Evolutionary conservation across 92 coral and sea anemone genomes (phyloP), one percentile per base, ranked within the genome.

Genomic region (Diadumene lineata): DNA sequence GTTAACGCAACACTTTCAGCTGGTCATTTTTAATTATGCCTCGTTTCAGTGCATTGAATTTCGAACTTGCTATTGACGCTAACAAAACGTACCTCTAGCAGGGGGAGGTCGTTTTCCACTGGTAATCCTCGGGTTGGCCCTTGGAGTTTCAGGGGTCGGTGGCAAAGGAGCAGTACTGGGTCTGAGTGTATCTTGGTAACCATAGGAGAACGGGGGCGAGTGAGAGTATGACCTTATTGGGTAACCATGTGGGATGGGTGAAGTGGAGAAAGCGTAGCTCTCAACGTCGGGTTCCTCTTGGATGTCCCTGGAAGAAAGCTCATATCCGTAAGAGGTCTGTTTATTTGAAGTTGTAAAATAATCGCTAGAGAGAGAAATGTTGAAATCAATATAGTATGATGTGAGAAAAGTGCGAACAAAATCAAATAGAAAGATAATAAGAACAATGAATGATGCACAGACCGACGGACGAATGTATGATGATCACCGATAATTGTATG

Each of bases 41-140:
- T n/a, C n/a, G n/a, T n/a, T n/a, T n/a, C n/a, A n/a, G n/a, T n/a
- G n/a, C n/a, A n/a, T n/a, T n/a, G n/a, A n/a, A n/a, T n/a, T n/a
- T n/a, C n/a, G n/a, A n/a, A n/a, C n/a, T n/a, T n/a, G n/a, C n/a
- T n/a, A n/a, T n/a, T n/a, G n/a, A n/a, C n/a, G n/a, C n/a, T 56
- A 19, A 8, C 23, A 25, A 46, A 26, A 38, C 84, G 60, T 26
- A 88, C 98, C 97, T 94, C 98, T 77, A 16, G 81, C 75, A 10
- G 89, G 88, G 10, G 92, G 94, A 16, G 84, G 81, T 29, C 92
- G 89, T 77, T 79, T 94, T 18, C 92, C 97, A 63, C 94, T 94
- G 22, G 98, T 94, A 27, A 94, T 94, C 72, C 98, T 81, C 72
- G 98, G 98, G 74, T 94, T 87, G 60, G 97, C 98, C 56, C 89